These are phyloP conservation scores for Oscheius sp. DNA, from an alignment of 2,888 invertebrate species.

Conservation along the genomic window DNA sequence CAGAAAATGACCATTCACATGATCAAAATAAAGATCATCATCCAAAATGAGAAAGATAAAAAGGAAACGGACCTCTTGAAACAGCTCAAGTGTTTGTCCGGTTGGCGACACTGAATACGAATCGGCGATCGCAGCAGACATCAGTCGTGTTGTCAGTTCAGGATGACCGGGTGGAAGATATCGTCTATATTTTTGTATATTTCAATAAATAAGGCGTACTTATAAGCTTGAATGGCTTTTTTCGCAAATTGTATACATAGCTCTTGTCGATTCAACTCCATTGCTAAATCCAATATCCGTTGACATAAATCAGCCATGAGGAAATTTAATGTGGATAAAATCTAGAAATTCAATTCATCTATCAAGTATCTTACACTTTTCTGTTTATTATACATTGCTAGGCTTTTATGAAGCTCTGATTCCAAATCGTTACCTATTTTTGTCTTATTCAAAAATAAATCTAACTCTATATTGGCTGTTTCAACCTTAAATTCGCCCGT, in stretches of 20 bases:
- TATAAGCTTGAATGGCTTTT: constrained; percentile 19
- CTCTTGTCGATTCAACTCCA: constrained; percentile 10
- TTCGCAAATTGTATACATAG: constrained; percentile 17
- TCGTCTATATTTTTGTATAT: constrained; percentile 4
- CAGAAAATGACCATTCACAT: no score
- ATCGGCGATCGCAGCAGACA: constrained; percentile 12
- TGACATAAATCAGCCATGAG: constrained; percentile 22
- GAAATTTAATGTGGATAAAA: constrained; percentile 31
- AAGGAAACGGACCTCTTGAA: constrained; percentile 28
- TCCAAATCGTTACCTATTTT: constrained; percentile 10
- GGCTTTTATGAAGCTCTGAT: neutral
- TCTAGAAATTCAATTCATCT: neutral
- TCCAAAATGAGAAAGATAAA: neutral
- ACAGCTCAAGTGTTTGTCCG: constrained; percentile 27
- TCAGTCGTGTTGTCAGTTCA: constrained; percentile 24
- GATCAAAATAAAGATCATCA: no score
- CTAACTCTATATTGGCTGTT: constrained; percentile 24
- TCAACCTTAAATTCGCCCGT: constrained; percentile 17
- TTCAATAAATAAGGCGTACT: neutral
- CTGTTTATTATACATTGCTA: constrained; percentile 20
- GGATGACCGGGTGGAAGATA: constrained; percentile 34
- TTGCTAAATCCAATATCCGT: constrained; percentile 6
- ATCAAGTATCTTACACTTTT: neutral
- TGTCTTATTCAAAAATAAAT: constrained; percentile 7
- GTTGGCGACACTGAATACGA: constrained; percentile 26